Conservation (phyloP, 2,113 vertebrate species). For the Alaudala cheleensis region DNA sequence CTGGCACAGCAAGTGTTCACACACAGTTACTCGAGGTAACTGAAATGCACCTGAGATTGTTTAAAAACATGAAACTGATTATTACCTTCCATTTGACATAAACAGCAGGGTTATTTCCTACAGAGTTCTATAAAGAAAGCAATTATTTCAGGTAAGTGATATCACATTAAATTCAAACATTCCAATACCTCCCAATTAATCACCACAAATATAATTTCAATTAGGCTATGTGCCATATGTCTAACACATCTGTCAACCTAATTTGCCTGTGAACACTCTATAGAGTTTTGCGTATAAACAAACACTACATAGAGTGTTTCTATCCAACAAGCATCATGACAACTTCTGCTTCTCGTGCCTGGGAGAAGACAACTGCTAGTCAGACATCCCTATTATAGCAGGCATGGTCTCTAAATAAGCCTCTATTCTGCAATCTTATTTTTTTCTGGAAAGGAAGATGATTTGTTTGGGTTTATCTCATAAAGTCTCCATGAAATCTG, state of each 20-base stretch:
- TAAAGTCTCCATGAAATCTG: background rate
- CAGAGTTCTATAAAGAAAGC: background rate
- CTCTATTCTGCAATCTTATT: background rate
- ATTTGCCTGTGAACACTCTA: background rate
- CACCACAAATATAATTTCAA: background rate
- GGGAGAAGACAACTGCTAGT: background rate
- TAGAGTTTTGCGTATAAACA: background rate
- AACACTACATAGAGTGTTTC: background rate
- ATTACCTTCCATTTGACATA: background rate
- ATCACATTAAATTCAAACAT: background rate
- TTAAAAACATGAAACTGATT: background rate
- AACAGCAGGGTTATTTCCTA: background rate
- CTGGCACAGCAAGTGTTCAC: background rate
- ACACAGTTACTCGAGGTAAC: background rate
- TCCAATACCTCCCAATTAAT: background rate
- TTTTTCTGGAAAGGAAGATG: background rate
- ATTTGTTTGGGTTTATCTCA: background rate
- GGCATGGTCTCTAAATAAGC: background rate
- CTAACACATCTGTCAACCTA: background rate
- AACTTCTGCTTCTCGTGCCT: background rate
- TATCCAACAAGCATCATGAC: background rate
- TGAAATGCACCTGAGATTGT: background rate
- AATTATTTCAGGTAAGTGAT: background rate
- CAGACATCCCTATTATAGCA: background rate
- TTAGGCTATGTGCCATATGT: background rate